Evolutionary conservation across 2,797 vertebrate genomes (phyloP).

Genomic region (Melanotaenia trifasciata): DNA sequence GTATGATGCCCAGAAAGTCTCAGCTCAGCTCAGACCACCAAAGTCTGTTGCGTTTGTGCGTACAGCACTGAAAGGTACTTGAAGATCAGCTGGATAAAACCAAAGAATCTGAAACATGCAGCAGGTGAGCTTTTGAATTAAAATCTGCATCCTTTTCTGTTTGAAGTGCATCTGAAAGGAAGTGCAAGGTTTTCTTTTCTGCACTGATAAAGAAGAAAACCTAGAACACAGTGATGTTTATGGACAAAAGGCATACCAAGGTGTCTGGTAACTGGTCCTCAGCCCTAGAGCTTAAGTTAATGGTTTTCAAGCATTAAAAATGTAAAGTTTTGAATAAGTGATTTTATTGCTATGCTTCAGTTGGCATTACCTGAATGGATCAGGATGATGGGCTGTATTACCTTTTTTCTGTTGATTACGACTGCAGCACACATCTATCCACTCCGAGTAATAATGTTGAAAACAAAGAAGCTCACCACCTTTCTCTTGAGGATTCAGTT

Average conservation of each 20-base stretch:
- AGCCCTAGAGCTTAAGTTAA: not conserved
- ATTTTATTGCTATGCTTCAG: not conserved
- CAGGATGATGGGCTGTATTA: not conserved
- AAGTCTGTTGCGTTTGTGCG: conserved; percentile 30
- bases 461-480: conserved; percentile 6
- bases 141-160: conserved; percentile 1
- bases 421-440: not conserved
- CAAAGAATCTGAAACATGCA: not conserved
- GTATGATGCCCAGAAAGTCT: conserved; percentile 12
- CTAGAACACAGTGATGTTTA: not conserved
- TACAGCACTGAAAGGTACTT: conserved; percentile 24
- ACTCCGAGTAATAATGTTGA: not conserved
- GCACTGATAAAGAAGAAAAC: not conserved
- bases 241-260: not conserved
- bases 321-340: not conserved
- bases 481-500: not conserved
- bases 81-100: conserved; percentile 21
- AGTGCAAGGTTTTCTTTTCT: not conserved
- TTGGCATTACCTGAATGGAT: not conserved
- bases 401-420: not conserved
- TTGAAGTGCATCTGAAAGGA: not conserved
- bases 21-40: conserved; percentile 29
- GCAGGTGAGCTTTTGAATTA: not conserved
- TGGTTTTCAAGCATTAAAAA: not conserved
- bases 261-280: not conserved